These are phyloP conservation scores for Lumbricus terrestris DNA, from an alignment of 2,888 invertebrate genomes.

Conservation along the genomic window DNA sequence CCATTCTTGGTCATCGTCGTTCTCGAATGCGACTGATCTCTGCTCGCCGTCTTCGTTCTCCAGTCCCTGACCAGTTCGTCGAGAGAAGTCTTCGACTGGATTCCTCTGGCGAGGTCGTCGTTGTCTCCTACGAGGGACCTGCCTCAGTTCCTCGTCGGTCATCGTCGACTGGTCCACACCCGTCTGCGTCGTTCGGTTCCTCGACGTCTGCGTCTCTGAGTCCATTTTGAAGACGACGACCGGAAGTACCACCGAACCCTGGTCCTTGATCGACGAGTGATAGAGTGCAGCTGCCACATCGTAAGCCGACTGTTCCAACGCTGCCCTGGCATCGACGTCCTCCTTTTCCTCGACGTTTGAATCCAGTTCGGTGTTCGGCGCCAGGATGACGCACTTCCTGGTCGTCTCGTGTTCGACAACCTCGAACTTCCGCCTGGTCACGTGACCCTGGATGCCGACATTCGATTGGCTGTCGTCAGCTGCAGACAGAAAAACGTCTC, in stretches of 20 bases:
- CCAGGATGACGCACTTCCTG: not conserved
- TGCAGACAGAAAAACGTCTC: conserved; percentile 5
- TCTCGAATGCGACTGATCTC: not conserved
- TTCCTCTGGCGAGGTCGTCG: not conserved
- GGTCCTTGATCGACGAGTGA: not conserved
- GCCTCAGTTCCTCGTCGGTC: not conserved
- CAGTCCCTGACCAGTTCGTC: not conserved
- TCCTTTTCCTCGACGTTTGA: not conserved
- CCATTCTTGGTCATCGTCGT: not conserved
- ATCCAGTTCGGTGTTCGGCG: not conserved
- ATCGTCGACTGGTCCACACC: not conserved
- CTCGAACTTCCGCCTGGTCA: conserved; percentile 5
- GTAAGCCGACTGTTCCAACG: not conserved
- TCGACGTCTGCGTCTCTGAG: not conserved
- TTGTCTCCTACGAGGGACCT: not conserved
- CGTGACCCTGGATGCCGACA: not conserved
- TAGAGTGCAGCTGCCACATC: not conserved
- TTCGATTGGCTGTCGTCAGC: not conserved
- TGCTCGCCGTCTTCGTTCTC: not conserved
- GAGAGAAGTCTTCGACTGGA: not conserved
- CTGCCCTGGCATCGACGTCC: not conserved
- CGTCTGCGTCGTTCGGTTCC: conserved; percentile 13
- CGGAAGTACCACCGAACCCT: not conserved
- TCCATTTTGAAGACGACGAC: conserved; percentile 6
- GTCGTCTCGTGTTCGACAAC: conserved; percentile 16